Percentiles rank a stretch among this genome's conserved stretches.
Evolutionary conservation across 2,113 vertebrate species (phyloP).

Genomic region (Pavo muticus): DNA sequence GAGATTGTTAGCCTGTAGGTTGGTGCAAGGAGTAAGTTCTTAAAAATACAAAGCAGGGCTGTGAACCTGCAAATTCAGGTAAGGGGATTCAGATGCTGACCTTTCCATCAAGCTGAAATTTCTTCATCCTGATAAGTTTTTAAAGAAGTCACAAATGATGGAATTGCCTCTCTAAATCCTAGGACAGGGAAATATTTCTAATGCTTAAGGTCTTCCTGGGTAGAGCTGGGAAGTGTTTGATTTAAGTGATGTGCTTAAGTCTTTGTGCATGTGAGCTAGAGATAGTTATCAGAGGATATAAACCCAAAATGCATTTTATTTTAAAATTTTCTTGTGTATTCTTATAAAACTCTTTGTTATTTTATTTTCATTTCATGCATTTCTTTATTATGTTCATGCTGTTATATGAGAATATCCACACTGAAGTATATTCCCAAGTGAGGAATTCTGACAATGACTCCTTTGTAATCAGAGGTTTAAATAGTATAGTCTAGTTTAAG

Average conservation of each 20-base stretch:
- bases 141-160: not conserved
- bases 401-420: not conserved
- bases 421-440: not conserved
- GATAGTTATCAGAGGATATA: not conserved
- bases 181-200: not conserved
- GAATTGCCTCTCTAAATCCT: not conserved
- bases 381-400: not conserved
- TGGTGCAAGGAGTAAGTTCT: not conserved
- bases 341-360: not conserved
- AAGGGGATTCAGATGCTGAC: not conserved
- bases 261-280: not conserved
- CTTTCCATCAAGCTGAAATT: not conserved
- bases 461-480: not conserved
- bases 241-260: accelerated
- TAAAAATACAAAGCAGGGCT: not conserved
- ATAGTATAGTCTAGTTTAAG: not conserved
- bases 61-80: not conserved
- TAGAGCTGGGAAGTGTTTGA: not conserved
- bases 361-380: not conserved
- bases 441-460: not conserved
- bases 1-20: not conserved
- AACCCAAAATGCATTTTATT: accelerated
- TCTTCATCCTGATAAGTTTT: not conserved
- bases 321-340: not conserved
- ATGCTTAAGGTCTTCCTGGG: not conserved